phyloP scores from a whole-genome alignment of 2,113 vertebrate genomes.

The Rhabdomys dilectus region DNA sequence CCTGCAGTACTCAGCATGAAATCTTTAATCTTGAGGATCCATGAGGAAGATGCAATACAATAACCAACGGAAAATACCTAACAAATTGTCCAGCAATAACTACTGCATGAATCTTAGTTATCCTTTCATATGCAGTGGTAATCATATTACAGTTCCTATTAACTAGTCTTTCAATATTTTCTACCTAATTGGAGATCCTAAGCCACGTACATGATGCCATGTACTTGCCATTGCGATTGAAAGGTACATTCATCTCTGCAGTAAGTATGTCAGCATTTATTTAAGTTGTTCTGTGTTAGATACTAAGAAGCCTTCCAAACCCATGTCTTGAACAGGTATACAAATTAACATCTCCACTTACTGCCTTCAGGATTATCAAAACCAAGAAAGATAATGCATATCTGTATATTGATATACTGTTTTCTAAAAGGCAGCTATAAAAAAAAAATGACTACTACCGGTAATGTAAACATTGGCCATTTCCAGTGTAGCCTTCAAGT shows the following conservation, averaged over 20 bases:
- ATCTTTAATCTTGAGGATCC: not conserved
- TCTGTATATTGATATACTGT: not conserved
- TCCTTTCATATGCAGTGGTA: conserved; percentile 24
- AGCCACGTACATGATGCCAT: not conserved
- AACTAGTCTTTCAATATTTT: conserved; percentile 47
- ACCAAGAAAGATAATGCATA: not conserved
- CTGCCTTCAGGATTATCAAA: not conserved
- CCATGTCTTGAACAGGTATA: not conserved
- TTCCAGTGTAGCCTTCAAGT: not conserved
- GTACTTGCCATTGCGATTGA: not conserved
- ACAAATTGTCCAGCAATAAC: conserved; percentile 23
- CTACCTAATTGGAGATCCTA: conserved; percentile 52
- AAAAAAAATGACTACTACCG: not conserved
- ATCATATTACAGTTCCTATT: conserved; percentile 35
- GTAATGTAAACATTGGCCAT: not conserved
- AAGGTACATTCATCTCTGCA: conserved; percentile 1
- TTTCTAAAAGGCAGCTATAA: conserved; percentile 1
- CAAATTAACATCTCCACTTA: not conserved
- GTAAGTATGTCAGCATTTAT: not conserved
- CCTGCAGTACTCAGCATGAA: not conserved
- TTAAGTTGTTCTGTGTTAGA: not conserved
- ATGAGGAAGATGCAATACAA: conserved; percentile 20
- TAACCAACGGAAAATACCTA: conserved; percentile 26
- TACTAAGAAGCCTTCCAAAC: not conserved
- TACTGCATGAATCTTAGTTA: conserved; percentile 1